phyloP scores from a whole-genome alignment of 2,888 invertebrate species.

The Mylabris sibirica region DNA sequence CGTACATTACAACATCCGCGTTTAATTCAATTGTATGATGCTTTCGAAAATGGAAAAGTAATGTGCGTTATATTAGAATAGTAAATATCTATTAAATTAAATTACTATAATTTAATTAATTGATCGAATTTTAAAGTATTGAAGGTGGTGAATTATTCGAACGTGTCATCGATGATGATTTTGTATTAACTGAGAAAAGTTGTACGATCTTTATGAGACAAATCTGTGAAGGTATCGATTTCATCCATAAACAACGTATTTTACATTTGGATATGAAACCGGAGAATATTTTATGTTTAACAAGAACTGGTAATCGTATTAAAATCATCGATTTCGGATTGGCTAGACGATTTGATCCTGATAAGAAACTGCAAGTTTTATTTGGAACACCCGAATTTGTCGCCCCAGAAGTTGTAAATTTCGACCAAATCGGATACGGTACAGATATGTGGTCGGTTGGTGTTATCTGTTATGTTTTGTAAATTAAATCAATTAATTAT shows the following conservation, averaged over 20 bases:
- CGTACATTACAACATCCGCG: conserved; percentile 91
- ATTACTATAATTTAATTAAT: neutral
- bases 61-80: conserved; percentile 98
- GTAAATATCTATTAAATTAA: conserved; percentile 70
- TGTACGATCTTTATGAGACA: conserved; percentile 97
- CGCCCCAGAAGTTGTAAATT: conserved; percentile 98
- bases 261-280: conserved; percentile 99
- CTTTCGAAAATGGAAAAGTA: conserved; percentile 91
- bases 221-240: conserved; percentile 97
- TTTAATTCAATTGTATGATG: conserved; percentile 96
- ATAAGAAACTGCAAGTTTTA: conserved; percentile 90
- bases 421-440: conserved; percentile 93
- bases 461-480: conserved; percentile 98
- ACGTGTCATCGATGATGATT: conserved; percentile 97
- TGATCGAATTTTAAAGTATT: conserved; percentile 76
- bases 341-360: conserved; percentile 90
- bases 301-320: conserved; percentile 95
- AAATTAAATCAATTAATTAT: conserved; percentile 66
- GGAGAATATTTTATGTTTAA: conserved; percentile 96
- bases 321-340: conserved; percentile 99
- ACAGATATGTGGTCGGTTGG: conserved; percentile 99
- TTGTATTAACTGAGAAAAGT: conserved; percentile 93
- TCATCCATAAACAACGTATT: conserved; percentile 94
- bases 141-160: conserved; percentile 99
- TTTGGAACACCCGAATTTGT: conserved; percentile 99